Evolutionary conservation across 2,113 vertebrate genomes (phyloP), one percentile per base, ranked within the genome.

Genomic region (Sisor rabdophorus): DNA sequence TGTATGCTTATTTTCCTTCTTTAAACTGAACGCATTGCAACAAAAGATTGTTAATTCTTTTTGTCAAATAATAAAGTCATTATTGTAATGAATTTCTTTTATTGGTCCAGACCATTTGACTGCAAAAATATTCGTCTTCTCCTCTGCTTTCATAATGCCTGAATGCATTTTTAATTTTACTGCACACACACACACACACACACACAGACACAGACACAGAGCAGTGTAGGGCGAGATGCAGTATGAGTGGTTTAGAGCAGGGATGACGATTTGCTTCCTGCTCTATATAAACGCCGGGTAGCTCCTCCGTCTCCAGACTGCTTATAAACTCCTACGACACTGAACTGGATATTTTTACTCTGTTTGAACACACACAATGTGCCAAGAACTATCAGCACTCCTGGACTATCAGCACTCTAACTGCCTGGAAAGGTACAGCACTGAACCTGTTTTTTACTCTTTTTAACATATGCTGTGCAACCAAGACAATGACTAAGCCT

Each of bases 361-460:
- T 63, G 77, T n/a, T 68, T 50, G 56, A 78, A 56, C 84, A 88
- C 84, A 88, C 85, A 88, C 79, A 83, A 95, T 96, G 95, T 95
- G 94, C 85, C 93, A 88, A 84, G 94, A 90, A 80, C 86, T 95
- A 78, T 76, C 92, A 79, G 79, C 88, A 0, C 91, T 95, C 74
- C 91, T 94, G 20, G 85, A 85, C n/a, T n/a, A n/a, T n/a, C n/a
- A n/a, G n/a, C n/a, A n/a, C n/a, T n/a, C n/a, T 85, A 84, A 89
- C 87, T 95, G 93, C 86, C 84, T 96, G 86, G 94, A 98, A 87
- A 95, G 95, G 95, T 98, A 94, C 87, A 88, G 74, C 64, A 48
- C 73, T 80, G 76, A 74, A 69, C 13, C 47, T 56, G 4, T 15
- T 0, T 15, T 44, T 16, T 24, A 17, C 2, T 77, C 24, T 32